phyloP scores from a whole-genome alignment of 2,113 vertebrate species.

The Pelodiscus sinensis region DNA sequence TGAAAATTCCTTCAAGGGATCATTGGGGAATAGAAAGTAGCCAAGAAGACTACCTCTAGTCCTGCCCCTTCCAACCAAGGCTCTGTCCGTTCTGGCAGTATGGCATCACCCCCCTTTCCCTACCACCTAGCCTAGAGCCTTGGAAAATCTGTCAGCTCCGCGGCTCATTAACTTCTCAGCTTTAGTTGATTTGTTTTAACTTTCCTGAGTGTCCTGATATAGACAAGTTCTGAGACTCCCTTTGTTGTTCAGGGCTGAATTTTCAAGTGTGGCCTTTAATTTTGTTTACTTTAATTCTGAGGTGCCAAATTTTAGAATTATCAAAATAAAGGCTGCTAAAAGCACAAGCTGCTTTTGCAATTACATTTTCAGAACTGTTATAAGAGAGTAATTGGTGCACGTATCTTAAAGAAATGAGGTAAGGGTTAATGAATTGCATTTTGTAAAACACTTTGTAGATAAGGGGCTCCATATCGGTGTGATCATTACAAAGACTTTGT shows the following conservation, averaged over 20 bases:
- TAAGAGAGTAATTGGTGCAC: not conserved
- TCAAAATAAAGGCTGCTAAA: not conserved
- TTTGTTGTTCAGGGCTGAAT: not conserved
- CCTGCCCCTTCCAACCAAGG: no score
- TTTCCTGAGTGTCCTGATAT: not conserved
- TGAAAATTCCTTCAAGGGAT: no score
- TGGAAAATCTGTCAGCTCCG: no score
- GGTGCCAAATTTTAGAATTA: not conserved
- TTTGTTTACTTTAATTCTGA: not conserved
- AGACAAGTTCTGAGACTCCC: not conserved
- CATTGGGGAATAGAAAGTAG: no score
- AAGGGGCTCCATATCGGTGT: not conserved
- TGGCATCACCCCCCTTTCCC: no score
- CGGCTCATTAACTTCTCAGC: not conserved
- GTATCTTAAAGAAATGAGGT: not conserved
- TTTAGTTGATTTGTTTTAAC: not conserved
- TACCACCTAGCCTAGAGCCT: no score
- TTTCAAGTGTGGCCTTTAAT: not conserved
- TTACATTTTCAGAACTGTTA: not conserved
- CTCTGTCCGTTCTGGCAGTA: no score
- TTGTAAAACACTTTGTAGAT: not conserved
- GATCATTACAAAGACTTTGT: not conserved
- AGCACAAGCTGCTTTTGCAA: not conserved
- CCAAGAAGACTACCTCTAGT: no score
- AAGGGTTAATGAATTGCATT: not conserved